phyloP scores from a whole-genome alignment of 2,888 invertebrate genomes.

The Leptodirus hochenwartii region DNA sequence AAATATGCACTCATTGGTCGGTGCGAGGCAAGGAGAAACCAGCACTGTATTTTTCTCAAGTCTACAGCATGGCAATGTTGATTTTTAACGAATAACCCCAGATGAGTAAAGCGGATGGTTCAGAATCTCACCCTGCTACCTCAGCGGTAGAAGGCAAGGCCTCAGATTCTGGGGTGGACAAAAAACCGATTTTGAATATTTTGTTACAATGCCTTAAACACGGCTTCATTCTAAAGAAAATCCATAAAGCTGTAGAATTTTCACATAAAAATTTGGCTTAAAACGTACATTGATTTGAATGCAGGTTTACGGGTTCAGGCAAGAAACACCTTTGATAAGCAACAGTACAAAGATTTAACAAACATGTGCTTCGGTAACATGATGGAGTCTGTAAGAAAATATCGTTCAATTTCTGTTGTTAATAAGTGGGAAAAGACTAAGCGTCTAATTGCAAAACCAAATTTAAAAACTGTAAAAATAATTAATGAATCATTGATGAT shows the following conservation, averaged over 20 bases:
- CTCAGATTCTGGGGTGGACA: too few relatives aligned
- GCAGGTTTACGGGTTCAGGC: constrained; percentile 1
- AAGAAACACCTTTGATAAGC: constrained; percentile 5
- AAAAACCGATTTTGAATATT: too few relatives aligned
- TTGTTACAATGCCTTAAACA: constrained; percentile 3
- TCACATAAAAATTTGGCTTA: background rate
- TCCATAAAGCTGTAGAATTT: constrained; percentile 5
- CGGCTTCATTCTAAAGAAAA: constrained; percentile 5
- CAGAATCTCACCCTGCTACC: too few relatives aligned
- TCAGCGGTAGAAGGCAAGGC: too few relatives aligned
- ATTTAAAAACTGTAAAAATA: constrained; percentile 16
- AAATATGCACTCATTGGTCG: too few relatives aligned
- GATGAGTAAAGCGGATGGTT: too few relatives aligned
- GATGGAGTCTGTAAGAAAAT: constrained; percentile 23
- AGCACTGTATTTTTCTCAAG: too few relatives aligned
- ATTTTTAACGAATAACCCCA: too few relatives aligned
- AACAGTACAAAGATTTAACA: constrained; percentile 8
- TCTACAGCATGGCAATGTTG: too few relatives aligned
- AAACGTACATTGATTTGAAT: constrained; percentile 4
- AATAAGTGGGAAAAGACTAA: constrained; percentile 14
- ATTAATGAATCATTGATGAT: constrained; percentile 19
- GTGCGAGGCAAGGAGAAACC: too few relatives aligned
- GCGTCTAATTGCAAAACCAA: constrained; percentile 11
- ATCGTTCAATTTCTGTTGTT: constrained; percentile 18
- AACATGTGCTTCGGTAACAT: constrained; percentile 19